Evolutionary conservation across 2,888 invertebrate species (phyloP), one percentile per base, ranked within the genome.

Genomic region (Pterobdella sp.): DNA sequence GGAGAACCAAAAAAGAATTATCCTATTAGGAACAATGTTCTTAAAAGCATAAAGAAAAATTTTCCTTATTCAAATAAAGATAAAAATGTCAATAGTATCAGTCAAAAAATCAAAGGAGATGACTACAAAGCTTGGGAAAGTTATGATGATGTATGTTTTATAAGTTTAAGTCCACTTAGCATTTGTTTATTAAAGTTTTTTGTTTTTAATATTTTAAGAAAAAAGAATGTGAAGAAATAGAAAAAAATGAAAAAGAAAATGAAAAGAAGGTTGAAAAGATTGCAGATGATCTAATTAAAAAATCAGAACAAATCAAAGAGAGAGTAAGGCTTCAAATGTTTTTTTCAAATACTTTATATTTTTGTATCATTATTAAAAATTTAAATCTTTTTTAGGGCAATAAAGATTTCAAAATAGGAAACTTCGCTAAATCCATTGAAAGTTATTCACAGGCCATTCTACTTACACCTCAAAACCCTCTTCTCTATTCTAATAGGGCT

Each of bases 401-500:
- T 80, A 80, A 82, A 35, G 79, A 77, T 74, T 82, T 83, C 71
- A 84, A 84, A 76, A 78, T 79, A 66, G 81, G 81, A 14, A 80
- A 81, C 52, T 82, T 80, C 76, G 80, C 79, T 7, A 78, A 80
- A 73, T 85, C 85, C 0, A 80, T 85, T 32, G 82, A 83, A 73
- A 80, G 81, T 35, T 85, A 85, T 77, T 82, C 83, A 0, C 78
- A 78, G 73, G 85, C 83, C 10, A 80, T 83, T 42, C 77, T 80
- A 49, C 78, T 80, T 34, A 84, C 85, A 78, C 82, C 84, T 1
- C 79, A 79, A 26, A 84, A 83, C 77, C 79, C 93, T 1, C 87
- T 91, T 22, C 91, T 90, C 81, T 92, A 88, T 80, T 91, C 92
- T 0, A 95, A 95, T 83, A 87, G 95, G 78, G 94, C 92, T 0